Evolutionary conservation across 2,888 invertebrate genomes (phyloP), one percentile per base, ranked within the genome.

Genomic region (Platerodrilus igneus): DNA sequence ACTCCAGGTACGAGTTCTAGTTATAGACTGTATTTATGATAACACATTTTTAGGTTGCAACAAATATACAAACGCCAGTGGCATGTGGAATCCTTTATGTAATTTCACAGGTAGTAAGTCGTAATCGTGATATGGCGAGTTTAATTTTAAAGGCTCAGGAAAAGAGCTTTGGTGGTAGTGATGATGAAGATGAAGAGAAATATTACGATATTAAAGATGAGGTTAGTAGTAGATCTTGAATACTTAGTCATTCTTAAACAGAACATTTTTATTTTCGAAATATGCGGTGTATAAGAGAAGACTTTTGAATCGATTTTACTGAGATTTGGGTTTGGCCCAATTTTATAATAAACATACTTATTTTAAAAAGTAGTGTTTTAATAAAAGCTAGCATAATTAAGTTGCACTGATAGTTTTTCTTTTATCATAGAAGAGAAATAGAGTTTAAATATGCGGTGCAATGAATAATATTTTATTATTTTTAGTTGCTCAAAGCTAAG

Each of bases 41-140:
- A 26, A 34, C 37, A 26, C 14, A 29, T 41, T 54, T 73, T 6
- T 75, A 83, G 66, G 57, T 83, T 31, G 72, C 81, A n/a, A 66
- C 80, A 10, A 80, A 82, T 52, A 79, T 82, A 60, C 78, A 81
- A 8, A 80, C 91, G 0, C 79, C 83, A 34, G 82, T 93, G 62
- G 74, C 83, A 0, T 90, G 91, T 58, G 93, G 88, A 4, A 79
- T 87, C 52, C 69, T 96, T 29, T 85, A 87, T 55, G 62, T 92
- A 15, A 72, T 91, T 22, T 83, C 86, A 0, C 86, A 92, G 50
- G 67, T 83, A 2, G 66, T 78, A 26, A 51, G 67, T 2, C 66
- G 65, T 48, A 65, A 59, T 18, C 27, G 45, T 16, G 8, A 51
- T 63, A 34, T 62, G 13, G 53, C 56, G 32, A 57, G 61, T 3